Percentiles rank a stretch among this genome's conserved stretches.
Evolutionary conservation across 2,113 vertebrate genomes (phyloP).

Genomic region (Castor canadensis): DNA sequence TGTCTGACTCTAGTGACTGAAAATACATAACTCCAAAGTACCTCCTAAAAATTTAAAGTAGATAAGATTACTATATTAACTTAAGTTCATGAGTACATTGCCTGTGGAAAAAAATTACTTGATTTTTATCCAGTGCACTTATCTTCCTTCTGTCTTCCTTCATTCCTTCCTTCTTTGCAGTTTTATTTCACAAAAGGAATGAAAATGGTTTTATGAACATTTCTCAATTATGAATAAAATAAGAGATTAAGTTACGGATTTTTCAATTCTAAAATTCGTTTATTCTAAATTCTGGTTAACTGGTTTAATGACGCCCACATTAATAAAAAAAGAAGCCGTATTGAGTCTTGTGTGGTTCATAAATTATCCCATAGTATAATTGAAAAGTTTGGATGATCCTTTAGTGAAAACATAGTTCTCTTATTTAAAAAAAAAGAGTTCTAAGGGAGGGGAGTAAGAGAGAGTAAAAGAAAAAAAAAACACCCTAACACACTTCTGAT

Average conservation of each 20-base stretch:
- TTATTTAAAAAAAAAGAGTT: neutral
- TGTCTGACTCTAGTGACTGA: neutral
- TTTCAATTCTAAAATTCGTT: slow-evolving; percentile 28
- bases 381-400: neutral
- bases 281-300: slow-evolving; percentile 17
- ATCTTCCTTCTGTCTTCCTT: neutral
- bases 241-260: neutral
- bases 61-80: neutral
- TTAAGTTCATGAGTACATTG: neutral
- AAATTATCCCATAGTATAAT: neutral
- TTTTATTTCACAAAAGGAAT: slow-evolving; percentile 10
- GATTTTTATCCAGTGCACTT: neutral
- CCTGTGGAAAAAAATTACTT: neutral
- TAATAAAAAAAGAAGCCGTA: neutral
- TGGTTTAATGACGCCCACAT: neutral
- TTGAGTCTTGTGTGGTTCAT: neutral
- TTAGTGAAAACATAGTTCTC: neutral
- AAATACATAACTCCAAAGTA: neutral
- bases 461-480: neutral
- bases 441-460: neutral
- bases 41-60: neutral
- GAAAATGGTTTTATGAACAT: neutral
- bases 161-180: neutral
- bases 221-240: slow-evolving; percentile 27
- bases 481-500: too few species aligned